Conservation (phyloP, 2,113 vertebrate species). For the Catharus bicknelli region DNA sequence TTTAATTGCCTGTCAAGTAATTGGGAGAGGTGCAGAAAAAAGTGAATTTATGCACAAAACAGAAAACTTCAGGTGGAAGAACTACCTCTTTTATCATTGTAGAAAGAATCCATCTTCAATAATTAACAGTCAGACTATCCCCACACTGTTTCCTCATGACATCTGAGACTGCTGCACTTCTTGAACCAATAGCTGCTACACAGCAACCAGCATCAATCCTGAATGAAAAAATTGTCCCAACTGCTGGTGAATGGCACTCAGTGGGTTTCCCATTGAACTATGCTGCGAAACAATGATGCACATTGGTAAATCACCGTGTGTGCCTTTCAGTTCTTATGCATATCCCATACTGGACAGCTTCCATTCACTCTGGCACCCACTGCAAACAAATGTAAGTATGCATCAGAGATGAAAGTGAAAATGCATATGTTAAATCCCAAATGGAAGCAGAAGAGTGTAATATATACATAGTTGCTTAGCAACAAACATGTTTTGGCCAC, state of each 20-base stretch:
- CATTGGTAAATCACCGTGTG: conserved; percentile 64
- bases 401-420: conserved; percentile 71
- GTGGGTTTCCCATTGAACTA: conserved; percentile 58
- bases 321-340: conserved; percentile 63
- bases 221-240: conserved; percentile 64
- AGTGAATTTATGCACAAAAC: conserved; percentile 19
- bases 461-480: conserved; percentile 73
- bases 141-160: not conserved
- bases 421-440: conserved; percentile 69
- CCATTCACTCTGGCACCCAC: conserved; percentile 65
- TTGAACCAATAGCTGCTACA: conserved; percentile 21
- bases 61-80: conserved; percentile 43
- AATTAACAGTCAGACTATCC: conserved; percentile 34
- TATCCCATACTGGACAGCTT: conserved; percentile 69
- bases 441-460: conserved; percentile 63
- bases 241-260: conserved; percentile 56
- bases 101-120: conserved; percentile 37
- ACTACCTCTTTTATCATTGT: not conserved
- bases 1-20: conserved; percentile 17
- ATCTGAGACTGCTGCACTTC: conserved; percentile 50
- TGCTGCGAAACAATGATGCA: conserved; percentile 56
- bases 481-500: conserved; percentile 62
- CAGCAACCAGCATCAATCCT: conserved; percentile 45
- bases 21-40: conserved; percentile 19
- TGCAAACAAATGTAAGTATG: conserved; percentile 70